Evolutionary conservation across 2,888 invertebrate species (phyloP), one percentile per base, ranked within the genome.

Genomic region (Arctia plantaginis): DNA sequence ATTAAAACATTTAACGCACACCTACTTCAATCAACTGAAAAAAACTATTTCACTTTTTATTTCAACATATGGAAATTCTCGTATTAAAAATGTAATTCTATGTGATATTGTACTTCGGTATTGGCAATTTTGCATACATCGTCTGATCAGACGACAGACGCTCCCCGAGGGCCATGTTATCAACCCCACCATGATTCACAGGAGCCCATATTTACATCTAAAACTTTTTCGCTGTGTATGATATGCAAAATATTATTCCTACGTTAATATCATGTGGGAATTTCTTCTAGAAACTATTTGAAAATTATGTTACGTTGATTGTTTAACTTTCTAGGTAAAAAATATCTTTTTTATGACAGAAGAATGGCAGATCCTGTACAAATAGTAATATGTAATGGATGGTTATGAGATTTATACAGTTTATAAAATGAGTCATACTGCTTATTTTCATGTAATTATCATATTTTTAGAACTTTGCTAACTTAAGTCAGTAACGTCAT

Each of bases 51-150:
- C 13, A 33, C 23, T 15, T 67, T 27, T 67, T n/a, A 23, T 47
- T 30, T 30, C 47, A 73, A 41, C 65, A 62, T 72, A 68, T 71
- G 64, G 71, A 79, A 79, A 84, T 79, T 78, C 80, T 77, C 78
- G 78, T 86, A 86, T 87, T 88, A 87, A 86, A 88, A 87, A 87
- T 82, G 82, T 86, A 84, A 88, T 88, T 87, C 81, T 74, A 76
- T 78, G 75, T 84, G 79, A 84, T 81, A 85, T 85, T 87, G 83
- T 84, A 80, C 80, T 83, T 86, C 86, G 86, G 86, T 90, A 90
- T 91, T 90, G 90, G 86, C 89, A 90, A 90, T 90, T 88, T 86
- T 89, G 87, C 87, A 88, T 89, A 88, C 88, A 89, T 88, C 82
- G 82, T 85, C 75, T 85, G 86, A 88, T 89, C 87, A 86, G 84